phyloP scores from a whole-genome alignment of 23 tunicate genomes.

The Ciona savignyi region DNA sequence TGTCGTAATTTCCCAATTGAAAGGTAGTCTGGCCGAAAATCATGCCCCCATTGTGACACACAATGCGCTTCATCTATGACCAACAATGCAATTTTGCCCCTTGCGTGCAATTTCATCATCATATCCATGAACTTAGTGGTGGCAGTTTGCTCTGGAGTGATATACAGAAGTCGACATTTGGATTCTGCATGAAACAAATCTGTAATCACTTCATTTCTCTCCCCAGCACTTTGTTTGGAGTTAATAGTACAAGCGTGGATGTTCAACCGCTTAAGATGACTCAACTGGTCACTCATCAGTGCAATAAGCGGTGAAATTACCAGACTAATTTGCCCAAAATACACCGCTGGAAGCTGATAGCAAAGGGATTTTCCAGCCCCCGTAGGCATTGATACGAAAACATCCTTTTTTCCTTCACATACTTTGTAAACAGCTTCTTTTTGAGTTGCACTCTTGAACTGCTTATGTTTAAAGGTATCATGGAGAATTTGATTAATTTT shows the following conservation, averaged over 20 bases:
- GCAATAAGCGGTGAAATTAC: slow-evolving; percentile 95
- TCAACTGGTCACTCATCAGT: slow-evolving; percentile 89
- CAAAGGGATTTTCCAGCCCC: slow-evolving; percentile 97
- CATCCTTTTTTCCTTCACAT: slow-evolving; percentile 61
- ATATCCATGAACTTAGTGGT: slow-evolving; percentile 36
- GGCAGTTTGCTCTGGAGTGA: slow-evolving; percentile 89
- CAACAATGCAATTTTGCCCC: slow-evolving; percentile 36
- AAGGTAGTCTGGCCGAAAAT: slow-evolving; percentile 68
- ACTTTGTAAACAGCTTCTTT: slow-evolving; percentile 32
- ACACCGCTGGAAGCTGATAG: slow-evolving; percentile 89
- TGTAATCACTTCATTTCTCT: slow-evolving; percentile 29
- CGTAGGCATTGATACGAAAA: slow-evolving; percentile 90
- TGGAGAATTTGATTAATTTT: slow-evolving; percentile 17
- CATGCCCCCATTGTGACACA: slow-evolving; percentile 99
- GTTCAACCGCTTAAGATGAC: slow-evolving; percentile 37
- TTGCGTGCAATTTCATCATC: slow-evolving; percentile 12
- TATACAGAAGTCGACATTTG: slow-evolving; percentile 59
- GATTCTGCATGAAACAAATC: slow-evolving; percentile 56
- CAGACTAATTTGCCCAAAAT: slow-evolving; percentile 45
- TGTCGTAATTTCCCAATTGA: slow-evolving; percentile 29
- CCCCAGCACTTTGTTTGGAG: slow-evolving; percentile 79
- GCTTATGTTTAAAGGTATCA: slow-evolving; percentile 25
- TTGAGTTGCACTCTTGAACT: slow-evolving; percentile 37
- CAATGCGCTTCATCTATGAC: slow-evolving; percentile 96
- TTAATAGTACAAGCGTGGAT: slow-evolving; percentile 76